Conservation (phyloP, 2,797 vertebrate species). For the Gymnopithys bicolor region DNA sequence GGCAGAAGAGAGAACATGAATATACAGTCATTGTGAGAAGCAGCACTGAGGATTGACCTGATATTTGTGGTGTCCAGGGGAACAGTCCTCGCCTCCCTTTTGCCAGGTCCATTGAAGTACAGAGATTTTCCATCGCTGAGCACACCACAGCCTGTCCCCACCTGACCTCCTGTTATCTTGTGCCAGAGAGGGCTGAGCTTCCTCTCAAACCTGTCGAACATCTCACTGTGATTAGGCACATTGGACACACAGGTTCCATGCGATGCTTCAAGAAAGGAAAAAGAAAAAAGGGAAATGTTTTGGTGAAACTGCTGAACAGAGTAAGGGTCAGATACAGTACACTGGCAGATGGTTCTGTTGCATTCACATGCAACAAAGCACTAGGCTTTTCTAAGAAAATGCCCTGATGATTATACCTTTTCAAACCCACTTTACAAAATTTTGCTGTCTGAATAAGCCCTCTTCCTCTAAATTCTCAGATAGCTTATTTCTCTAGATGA, state of each 20-base stretch:
- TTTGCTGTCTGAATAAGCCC: neutral
- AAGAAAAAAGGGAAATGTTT: neutral
- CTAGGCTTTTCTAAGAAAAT: neutral
- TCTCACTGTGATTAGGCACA: conserved; percentile 89
- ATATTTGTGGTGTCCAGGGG: conserved; percentile 94
- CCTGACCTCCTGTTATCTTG: conserved; percentile 90
- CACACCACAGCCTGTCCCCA: conserved; percentile 90
- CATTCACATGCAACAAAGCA: neutral
- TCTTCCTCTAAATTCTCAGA: neutral
- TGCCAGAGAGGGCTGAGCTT: conserved; percentile 96
- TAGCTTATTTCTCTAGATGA: conserved; percentile 1
- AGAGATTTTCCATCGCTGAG: conserved; percentile 92
- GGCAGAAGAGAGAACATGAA: neutral
- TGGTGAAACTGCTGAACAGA: conserved; percentile 26
- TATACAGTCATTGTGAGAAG: neutral
- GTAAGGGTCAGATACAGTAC: neutral
- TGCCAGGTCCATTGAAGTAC: conserved; percentile 92
- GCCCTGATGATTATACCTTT: neutral
- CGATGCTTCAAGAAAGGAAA: conserved; percentile 81
- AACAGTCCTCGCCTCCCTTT: conserved; percentile 90
- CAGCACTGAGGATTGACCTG: conserved; percentile 77
- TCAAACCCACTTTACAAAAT: neutral
- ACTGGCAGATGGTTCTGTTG: neutral
- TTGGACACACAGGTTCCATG: conserved; percentile 93
- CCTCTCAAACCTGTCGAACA: conserved; percentile 95